These are phyloP conservation scores for Cephus runcator DNA, from an alignment of 2,888 invertebrate species.

Conservation along the genomic window DNA sequence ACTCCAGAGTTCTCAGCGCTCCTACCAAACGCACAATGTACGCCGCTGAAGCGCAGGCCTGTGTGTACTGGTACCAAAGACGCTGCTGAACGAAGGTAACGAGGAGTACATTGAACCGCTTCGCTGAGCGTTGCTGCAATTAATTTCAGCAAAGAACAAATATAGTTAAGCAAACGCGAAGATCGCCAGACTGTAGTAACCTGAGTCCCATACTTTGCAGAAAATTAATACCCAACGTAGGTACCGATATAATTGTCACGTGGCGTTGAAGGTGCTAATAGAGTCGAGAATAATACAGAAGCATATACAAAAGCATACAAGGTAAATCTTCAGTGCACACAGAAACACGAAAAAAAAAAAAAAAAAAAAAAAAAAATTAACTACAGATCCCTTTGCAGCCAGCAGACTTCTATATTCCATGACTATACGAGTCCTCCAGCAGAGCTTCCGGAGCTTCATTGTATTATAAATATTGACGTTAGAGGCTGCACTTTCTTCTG, in stretches of 20 bases:
- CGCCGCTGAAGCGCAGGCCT: background rate
- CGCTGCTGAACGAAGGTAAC: background rate
- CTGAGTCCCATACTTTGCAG: background rate
- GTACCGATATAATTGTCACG: background rate
- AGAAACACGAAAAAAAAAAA: no score
- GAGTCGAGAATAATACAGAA: background rate
- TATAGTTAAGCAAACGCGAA: background rate
- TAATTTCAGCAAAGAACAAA: background rate
- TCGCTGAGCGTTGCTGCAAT: background rate
- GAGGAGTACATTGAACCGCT: background rate
- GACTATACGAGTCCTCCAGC: background rate
- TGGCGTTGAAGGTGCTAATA: background rate
- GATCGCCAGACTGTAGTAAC: background rate
- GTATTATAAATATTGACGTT: background rate
- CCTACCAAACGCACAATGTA: background rate
- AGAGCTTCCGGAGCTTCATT: background rate
- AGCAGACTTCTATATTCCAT: no score
- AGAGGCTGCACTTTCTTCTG: background rate
- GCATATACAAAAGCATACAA: background rate
- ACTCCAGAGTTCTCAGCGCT: background rate
- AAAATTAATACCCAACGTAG: background rate
- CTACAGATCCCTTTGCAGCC: no score
- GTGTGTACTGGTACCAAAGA: background rate
- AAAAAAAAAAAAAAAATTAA: no score
- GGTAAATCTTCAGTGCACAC: no score